Conservation (phyloP, 2,888 invertebrate species). For the Catonia carolina region DNA sequence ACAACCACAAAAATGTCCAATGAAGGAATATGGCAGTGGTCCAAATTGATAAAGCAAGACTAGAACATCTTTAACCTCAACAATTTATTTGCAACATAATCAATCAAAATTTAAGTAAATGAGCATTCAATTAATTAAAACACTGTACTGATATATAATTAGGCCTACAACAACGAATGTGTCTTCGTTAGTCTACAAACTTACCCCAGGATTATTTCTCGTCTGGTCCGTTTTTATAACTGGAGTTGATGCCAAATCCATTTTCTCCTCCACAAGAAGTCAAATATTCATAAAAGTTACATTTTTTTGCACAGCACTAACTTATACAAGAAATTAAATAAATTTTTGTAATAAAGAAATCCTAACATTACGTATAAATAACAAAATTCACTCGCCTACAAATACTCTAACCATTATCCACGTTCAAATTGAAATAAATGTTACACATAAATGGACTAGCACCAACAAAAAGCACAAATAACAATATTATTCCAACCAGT, state of each 20-base stretch:
- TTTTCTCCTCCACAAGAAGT: constrained; percentile 2
- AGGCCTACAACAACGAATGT: too few species aligned
- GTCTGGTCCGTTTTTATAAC: constrained; percentile 28
- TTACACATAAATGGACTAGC: too few species aligned
- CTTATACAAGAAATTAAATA: too few species aligned
- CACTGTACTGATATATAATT: too few species aligned
- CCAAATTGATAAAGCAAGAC: background rate
- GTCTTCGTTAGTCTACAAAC: background rate
- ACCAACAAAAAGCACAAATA: background rate
- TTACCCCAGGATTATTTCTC: constrained; percentile 30
- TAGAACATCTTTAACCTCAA: background rate
- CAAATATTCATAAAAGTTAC: background rate
- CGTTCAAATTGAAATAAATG: too few species aligned
- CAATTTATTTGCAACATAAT: too few species aligned
- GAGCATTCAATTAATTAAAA: too few species aligned
- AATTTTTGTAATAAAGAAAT: too few species aligned
- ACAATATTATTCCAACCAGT: constrained; percentile 10
- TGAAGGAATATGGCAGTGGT: constrained; percentile 10
- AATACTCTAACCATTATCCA: too few species aligned
- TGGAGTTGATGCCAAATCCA: constrained; percentile 25
- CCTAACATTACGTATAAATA: too few species aligned
- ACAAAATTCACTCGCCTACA: too few species aligned
- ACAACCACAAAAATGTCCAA: constrained; percentile 7
- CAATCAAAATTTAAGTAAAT: too few species aligned
- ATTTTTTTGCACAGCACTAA: background rate